A percentile compares a stretch with the other conserved stretches of the same genome.
Evolutionary conservation across 2,797 vertebrate genomes (phyloP).

Genomic region (Chelidonichthys spinosus): DNA sequence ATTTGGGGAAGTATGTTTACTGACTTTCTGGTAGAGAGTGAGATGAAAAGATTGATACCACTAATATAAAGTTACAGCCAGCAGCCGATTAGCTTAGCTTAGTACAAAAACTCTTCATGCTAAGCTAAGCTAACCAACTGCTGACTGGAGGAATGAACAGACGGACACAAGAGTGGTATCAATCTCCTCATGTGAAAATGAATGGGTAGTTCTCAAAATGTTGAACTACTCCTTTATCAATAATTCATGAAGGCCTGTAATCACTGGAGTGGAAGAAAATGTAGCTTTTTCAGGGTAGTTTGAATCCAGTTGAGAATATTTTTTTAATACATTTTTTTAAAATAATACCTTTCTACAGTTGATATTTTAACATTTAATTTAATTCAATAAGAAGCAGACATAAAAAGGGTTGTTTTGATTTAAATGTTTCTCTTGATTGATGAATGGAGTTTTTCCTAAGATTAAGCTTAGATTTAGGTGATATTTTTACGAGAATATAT

Average conservation of each 20-base stretch:
- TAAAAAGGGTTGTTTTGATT: conserved; percentile 4
- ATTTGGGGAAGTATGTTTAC: conserved; percentile 20
- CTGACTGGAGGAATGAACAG: neutral
- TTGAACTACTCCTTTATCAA: neutral
- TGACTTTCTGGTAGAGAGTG: neutral
- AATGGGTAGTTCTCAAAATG: conserved; percentile 21
- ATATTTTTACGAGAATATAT: conserved; percentile 23
- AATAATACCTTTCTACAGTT: neutral
- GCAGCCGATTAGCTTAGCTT: conserved; percentile 13
- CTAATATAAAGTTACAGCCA: neutral
- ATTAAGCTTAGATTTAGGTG: conserved; percentile 22
- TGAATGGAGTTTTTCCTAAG: conserved; percentile 23
- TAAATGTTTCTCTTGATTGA: conserved; percentile 15
- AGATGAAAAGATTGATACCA: conserved; percentile 7
- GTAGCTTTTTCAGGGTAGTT: neutral
- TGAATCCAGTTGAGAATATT: conserved; percentile 4
- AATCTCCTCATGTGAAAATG: conserved; percentile 11
- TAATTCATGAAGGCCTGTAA: conserved; percentile 21
- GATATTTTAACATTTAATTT: neutral
- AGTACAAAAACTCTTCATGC: neutral
- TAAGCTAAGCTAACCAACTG: neutral
- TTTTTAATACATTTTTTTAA: conserved; percentile 27
- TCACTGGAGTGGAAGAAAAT: conserved; percentile 23
- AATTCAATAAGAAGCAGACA: neutral
- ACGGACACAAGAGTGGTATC: neutral